These are phyloP conservation scores for Macrosiphum euphorbiae DNA, from an alignment of 2,888 invertebrate species.

Conservation along the genomic window DNA sequence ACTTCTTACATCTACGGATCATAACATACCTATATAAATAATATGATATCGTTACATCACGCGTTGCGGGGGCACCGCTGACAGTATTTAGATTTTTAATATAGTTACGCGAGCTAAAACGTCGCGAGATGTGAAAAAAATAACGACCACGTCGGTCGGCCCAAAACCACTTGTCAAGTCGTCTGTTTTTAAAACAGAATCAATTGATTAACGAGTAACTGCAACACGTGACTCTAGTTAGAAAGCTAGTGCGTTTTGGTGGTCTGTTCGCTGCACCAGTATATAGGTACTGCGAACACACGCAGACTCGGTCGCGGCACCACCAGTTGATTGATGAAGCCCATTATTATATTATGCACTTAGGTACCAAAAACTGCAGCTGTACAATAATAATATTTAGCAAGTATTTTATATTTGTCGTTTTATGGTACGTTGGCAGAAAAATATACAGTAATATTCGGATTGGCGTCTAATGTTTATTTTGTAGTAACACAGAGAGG, in stretches of 20 bases:
- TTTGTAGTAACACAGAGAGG: neutral
- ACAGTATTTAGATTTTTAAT: neutral
- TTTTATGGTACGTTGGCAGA: neutral
- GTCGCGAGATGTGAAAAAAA: neutral
- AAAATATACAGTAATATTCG: neutral
- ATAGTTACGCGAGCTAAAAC: neutral
- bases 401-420: neutral
- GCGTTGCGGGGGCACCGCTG: constrained; percentile 23
- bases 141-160: neutral
- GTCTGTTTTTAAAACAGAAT: neutral
- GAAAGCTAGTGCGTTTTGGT: neutral
- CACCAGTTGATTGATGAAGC: neutral
- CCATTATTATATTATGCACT: neutral
- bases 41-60: neutral
- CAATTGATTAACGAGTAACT: constrained; percentile 53
- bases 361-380: too few species aligned
- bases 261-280: neutral
- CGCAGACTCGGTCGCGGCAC: neutral
- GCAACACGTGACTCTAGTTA: neutral
- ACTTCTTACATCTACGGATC: neutral
- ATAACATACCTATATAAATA: neutral
- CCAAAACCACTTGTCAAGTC: constrained; percentile 53
- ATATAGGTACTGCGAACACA: neutral
- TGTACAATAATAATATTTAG: neutral
- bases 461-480: neutral